phyloP scores from a whole-genome alignment of 2,797 vertebrate species.

The Labroides dimidiatus region DNA sequence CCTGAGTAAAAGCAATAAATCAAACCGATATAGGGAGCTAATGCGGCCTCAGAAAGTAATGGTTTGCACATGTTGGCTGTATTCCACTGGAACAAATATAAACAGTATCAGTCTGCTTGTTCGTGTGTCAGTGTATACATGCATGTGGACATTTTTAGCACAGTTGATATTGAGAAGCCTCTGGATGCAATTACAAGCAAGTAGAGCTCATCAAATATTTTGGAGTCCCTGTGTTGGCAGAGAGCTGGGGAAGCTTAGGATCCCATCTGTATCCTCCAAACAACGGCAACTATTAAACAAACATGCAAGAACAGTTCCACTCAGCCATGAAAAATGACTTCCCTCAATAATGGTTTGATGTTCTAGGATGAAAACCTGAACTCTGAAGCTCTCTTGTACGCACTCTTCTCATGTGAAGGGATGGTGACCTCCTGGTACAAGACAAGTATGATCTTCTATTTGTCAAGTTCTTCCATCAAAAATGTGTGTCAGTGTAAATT shows the following conservation, averaged over 20 bases:
- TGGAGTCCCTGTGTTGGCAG: constrained; percentile 34
- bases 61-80: constrained; percentile 24
- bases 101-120: background rate
- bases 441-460: no score
- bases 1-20: constrained; percentile 1
- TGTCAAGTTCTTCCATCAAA: no score
- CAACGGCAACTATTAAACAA: constrained; percentile 32
- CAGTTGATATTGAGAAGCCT: constrained; percentile 34
- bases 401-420: no score
- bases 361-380: background rate
- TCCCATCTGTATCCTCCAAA: constrained; percentile 22
- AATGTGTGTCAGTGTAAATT: no score
- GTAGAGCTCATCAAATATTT: constrained; percentile 46
- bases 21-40: background rate
- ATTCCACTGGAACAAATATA: background rate
- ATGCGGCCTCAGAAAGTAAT: constrained; percentile 7
- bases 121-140: constrained; percentile 2
- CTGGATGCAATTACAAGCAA: constrained; percentile 57
- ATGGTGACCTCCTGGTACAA: no score
- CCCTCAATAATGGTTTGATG: background rate
- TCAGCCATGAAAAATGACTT: constrained; percentile 10
- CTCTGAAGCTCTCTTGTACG: background rate
- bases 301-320: constrained; percentile 7
- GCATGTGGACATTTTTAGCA: constrained; percentile 4
- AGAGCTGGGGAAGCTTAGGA: constrained; percentile 19